Evolutionary conservation across 35 echinoderm and acorn worm genomes (phyloP), one percentile per base, ranked within the genome.

Genomic region (Chiridota heheva): DNA sequence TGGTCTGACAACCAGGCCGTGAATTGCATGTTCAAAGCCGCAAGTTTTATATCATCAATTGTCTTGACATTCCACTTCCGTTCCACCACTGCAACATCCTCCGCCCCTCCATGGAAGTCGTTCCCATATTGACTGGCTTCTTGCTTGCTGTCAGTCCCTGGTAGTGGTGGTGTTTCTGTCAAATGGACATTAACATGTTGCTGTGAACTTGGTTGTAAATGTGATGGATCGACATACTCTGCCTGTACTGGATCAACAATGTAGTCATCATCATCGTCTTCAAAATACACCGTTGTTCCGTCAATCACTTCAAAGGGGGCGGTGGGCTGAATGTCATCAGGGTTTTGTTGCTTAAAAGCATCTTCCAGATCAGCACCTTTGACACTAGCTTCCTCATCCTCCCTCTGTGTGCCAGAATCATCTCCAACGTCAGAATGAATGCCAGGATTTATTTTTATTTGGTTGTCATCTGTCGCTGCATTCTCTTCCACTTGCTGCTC

Each of bases 321-420:
- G 30, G 75, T 78, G 12, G 75, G 75, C 27, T 78, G 51, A 35
- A 78, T 78, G 25, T 77, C 55, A n/a, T 60, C 53, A n/a, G 75
- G 53, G 47, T 42, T 78, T 38, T 22, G 53, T 60, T 78, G n/a
- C 46, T 78, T 30, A 46, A 74, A 51, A 30, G 17, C 56, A 27
- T 74, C 70, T 16, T 66, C 29, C n/a, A n/a, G n/a, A n/a, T n/a
- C n/a, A n/a, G n/a, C n/a, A n/a, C n/a, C n/a, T n/a, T n/a, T n/a
- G n/a, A n/a, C n/a, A n/a, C n/a, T n/a, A n/a, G n/a, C n/a, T n/a
- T n/a, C n/a, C n/a, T n/a, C n/a, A n/a, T n/a, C n/a, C n/a, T n/a
- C n/a, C n/a, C n/a, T n/a, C n/a, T n/a, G n/a, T n/a, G n/a, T n/a
- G n/a, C n/a, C n/a, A n/a, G n/a, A n/a, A n/a, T n/a, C n/a, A n/a